Evolutionary conservation across 2,888 invertebrate species (phyloP).

Genomic region (Eupithecia subumbrata): DNA sequence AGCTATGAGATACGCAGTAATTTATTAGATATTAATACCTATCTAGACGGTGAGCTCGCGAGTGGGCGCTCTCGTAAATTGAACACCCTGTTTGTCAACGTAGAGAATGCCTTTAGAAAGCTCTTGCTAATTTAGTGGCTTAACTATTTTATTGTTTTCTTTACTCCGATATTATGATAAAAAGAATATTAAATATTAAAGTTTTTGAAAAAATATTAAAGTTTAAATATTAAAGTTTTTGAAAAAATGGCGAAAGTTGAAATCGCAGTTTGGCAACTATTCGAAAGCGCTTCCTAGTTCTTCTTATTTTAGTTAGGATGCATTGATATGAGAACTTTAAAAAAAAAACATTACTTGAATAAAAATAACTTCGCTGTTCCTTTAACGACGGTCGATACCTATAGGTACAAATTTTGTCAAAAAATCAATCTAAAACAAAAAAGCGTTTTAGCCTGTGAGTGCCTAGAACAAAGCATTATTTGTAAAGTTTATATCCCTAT

Average conservation of each 20-base stretch:
- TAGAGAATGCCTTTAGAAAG: constrained; percentile 1
- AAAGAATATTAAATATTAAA: not conserved
- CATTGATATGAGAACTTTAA: not conserved
- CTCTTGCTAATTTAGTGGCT: constrained; percentile 7
- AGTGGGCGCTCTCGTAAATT: not conserved
- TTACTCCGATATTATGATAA: not conserved
- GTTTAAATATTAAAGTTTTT: not conserved
- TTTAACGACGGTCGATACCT: not conserved
- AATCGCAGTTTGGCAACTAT: not conserved
- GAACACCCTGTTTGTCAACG: not conserved
- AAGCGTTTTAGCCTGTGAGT: too few species aligned
- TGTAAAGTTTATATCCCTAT: not conserved
- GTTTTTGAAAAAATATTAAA: not conserved
- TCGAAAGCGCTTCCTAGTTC: not conserved
- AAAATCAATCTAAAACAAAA: too few species aligned
- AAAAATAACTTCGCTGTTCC: not conserved
- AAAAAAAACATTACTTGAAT: not conserved
- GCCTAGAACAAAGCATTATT: not conserved
- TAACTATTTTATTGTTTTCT: constrained; percentile 2
- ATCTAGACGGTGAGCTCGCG: not conserved
- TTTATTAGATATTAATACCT: not conserved
- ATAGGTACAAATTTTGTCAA: too few species aligned
- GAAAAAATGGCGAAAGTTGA: not conserved
- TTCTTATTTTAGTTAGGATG: not conserved
- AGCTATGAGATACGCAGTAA: not conserved